These are phyloP conservation scores for Cataglyphis rosenhaueri DNA, from an alignment of 2,888 invertebrate genomes.

Conservation along the genomic window DNA sequence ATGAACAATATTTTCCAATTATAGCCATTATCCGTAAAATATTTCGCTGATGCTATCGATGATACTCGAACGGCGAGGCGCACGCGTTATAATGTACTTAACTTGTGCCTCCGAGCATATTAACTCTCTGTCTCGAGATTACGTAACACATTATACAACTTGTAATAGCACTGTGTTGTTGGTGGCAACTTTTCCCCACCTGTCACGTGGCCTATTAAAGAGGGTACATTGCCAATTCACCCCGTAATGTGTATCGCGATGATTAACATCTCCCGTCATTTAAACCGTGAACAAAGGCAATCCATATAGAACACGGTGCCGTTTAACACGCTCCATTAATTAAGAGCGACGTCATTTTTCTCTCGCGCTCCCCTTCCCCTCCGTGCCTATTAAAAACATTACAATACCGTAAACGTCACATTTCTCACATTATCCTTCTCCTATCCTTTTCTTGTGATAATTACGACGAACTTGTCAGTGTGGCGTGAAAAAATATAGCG, in stretches of 20 bases:
- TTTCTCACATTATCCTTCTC: background rate
- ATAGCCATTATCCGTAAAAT: constrained; percentile 59
- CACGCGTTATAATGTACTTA: constrained; percentile 70
- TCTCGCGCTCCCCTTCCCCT: background rate
- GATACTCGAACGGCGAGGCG: constrained; percentile 60
- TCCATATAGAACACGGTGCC: constrained; percentile 39
- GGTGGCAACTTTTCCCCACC: constrained; percentile 50
- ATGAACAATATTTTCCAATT: constrained; percentile 37
- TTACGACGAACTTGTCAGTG: background rate
- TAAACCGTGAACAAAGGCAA: constrained; percentile 53
- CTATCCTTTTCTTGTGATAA: background rate
- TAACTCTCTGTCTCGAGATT: constrained; percentile 70
- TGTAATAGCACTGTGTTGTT: constrained; percentile 6
- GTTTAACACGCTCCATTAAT: constrained; percentile 48
- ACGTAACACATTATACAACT: constrained; percentile 69
- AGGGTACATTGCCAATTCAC: constrained; percentile 51
- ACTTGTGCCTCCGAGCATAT: constrained; percentile 69
- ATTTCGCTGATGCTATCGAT: constrained; percentile 68
- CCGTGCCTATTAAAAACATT: constrained; percentile 21
- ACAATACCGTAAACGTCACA: background rate
- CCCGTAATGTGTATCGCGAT: constrained; percentile 43
- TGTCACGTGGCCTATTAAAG: constrained; percentile 58
- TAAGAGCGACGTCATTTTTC: constrained; percentile 45
- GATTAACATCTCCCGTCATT: constrained; percentile 54
- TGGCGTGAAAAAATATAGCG: background rate